phyloP scores from a whole-genome alignment of 2,113 vertebrate genomes.

The Amblyornis subalaris region DNA sequence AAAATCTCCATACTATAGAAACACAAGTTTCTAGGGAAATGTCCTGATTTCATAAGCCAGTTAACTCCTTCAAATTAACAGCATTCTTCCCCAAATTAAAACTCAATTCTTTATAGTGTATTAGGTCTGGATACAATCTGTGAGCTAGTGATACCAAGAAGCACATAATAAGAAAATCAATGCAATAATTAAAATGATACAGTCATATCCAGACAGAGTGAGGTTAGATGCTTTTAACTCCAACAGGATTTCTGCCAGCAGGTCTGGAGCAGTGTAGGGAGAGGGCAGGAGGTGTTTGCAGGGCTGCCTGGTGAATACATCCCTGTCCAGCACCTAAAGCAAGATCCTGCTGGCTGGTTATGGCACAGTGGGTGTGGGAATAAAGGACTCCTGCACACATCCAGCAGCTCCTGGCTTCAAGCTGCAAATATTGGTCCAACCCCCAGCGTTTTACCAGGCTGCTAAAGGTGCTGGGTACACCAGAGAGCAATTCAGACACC shows the following conservation, averaged over 20 bases:
- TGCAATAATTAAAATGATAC: not conserved
- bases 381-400: not conserved
- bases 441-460: not conserved
- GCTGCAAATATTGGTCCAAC: not conserved
- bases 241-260: not conserved
- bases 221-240: not conserved
- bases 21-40: not conserved
- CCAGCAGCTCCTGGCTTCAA: not conserved
- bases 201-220: not conserved
- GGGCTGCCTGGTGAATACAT: not conserved
- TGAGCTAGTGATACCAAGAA: not conserved
- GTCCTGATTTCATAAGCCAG: not conserved
- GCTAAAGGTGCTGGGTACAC: not conserved
- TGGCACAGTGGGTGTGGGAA: not conserved
- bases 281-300: not conserved
- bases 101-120: not conserved
- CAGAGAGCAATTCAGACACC: conserved; percentile 17
- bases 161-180: not conserved
- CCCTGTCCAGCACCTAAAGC: not conserved
- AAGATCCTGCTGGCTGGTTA: not conserved
- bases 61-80: not conserved
- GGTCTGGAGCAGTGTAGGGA: not conserved
- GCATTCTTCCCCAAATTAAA: not conserved
- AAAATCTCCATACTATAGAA: not conserved
- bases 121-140: not conserved